Conservation (phyloP, 92 coral and sea anemone genomes). For the Epizoanthus rinbou region DNA sequence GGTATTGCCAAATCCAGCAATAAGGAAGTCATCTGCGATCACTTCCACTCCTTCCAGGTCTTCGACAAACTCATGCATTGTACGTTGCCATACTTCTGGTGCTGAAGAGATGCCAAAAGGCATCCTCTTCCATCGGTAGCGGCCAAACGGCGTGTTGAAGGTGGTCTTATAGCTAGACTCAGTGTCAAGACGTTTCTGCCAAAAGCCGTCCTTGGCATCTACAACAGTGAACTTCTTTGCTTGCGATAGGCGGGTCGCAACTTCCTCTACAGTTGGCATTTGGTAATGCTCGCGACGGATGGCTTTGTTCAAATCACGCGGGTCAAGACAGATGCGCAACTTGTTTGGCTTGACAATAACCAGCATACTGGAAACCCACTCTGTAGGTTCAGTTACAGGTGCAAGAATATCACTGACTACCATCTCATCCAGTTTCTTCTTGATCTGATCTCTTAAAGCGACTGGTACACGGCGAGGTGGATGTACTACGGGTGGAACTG, state of each 20-base stretch:
- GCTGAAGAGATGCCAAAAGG: slow-evolving; percentile 52
- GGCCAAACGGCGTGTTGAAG: slow-evolving; percentile 59
- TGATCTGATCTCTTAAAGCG: slow-evolving; percentile 49
- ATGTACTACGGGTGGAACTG: slow-evolving; percentile 40
- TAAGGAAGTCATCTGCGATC: slow-evolving; percentile 62
- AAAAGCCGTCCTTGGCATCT: slow-evolving; percentile 51
- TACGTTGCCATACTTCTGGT: slow-evolving; percentile 55
- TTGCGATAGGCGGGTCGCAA: slow-evolving; percentile 47
- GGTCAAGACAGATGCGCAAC: slow-evolving; percentile 41
- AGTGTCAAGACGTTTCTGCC: slow-evolving; percentile 48
- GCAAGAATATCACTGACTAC: slow-evolving; percentile 42
- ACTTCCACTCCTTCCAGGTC: slow-evolving; percentile 61
- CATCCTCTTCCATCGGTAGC: slow-evolving; percentile 49
- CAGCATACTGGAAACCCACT: slow-evolving; percentile 54
- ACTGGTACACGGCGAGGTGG: slow-evolving; percentile 46
- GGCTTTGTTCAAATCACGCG: slow-evolving; percentile 45
- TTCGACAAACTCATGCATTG: slow-evolving; percentile 53
- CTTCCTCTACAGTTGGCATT: slow-evolving; percentile 52
- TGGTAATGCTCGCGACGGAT: slow-evolving; percentile 49
- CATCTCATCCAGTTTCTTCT: slow-evolving; percentile 51
- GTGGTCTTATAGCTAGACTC: slow-evolving; percentile 53
- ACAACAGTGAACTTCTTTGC: slow-evolving; percentile 54
- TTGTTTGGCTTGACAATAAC: slow-evolving; percentile 52
- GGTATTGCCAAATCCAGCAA: slow-evolving; percentile 64
- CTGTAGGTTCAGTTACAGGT: slow-evolving; percentile 34